Base-by-base conservation (phyloP, 2,888 invertebrate genomes). In the Sphaerophoria taeniata region DNA sequence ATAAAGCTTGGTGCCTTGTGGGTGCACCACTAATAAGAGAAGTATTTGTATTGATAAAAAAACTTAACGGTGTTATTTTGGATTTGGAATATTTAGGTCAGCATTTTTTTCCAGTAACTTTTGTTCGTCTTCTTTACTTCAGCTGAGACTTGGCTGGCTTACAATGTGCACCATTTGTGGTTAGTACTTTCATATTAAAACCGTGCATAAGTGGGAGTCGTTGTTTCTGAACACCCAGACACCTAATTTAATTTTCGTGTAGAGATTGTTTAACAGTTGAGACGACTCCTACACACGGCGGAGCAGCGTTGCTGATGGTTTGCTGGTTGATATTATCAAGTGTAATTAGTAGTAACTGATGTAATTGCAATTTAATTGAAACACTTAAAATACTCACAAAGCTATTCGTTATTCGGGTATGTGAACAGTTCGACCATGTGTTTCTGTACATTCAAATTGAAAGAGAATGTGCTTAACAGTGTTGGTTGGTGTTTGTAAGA, bases 301-400 rank as follows among this genome's bases (percentile, higher is more conserved):
- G 16, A 0, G 11, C 31, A 12, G 60, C n/a, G n/a, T 6, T n/a
- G 4, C 24, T 24, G 24, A 24, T 24, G 24, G 24, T 24, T 24
- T 24, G 24, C 24, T 24, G 65, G 55, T 74, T 69, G 55, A 69
- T 69, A 43, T 45, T 61, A 69, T 69, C 69, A 69, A 61, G 47
- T 7, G 31, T 67, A 80, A 74, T 80, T 74, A 69, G 43, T 55
- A 24, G 24, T 73, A 56, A 56, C 56, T 31, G 11, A 14, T 39
- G 56, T 72, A 56, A 79, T 67, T 60, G 69, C 47, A 60, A 63
- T 56, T 56, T 63, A 74, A 80, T 80, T 80, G 74, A 63, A 47
- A 34, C 33, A 63, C 63, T 61, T 45, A n/a, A n/a, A n/a, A n/a
- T n/a, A 47, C n/a, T 11, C n/a, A 43, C 43, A 11, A 9, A 11